phyloP scores from a whole-genome alignment of 2,888 invertebrate genomes.

The Dorcus hopei region DNA sequence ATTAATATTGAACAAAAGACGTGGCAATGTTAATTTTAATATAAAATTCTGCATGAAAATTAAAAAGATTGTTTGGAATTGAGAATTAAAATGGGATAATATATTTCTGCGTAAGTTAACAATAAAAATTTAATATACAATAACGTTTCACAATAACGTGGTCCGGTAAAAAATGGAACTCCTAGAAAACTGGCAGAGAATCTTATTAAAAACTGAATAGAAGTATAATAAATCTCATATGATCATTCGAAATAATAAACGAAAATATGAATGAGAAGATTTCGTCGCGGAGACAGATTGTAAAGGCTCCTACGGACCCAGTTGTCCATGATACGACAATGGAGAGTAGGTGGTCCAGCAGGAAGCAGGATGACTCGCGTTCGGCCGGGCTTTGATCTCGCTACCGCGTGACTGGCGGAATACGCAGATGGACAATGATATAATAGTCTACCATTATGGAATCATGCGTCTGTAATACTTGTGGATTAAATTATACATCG shows the following conservation, averaged over 20 bases:
- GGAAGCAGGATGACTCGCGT: slow-evolving; percentile 24
- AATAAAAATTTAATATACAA: neutral
- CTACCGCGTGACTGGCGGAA: slow-evolving; percentile 31
- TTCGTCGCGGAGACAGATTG: slow-evolving; percentile 16
- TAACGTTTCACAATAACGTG: neutral
- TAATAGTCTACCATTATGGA: slow-evolving; percentile 27
- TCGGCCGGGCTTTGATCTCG: slow-evolving; percentile 27
- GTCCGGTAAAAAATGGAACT: neutral
- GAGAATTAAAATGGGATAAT: neutral
- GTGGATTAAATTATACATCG: slow-evolving; percentile 25
- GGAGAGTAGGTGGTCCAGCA: slow-evolving; percentile 27
- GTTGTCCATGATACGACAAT: slow-evolving; percentile 18
- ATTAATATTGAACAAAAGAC: no score
- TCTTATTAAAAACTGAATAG: slow-evolving; percentile 22
- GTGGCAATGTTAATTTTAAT: no score
- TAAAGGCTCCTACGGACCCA: slow-evolving; percentile 15
- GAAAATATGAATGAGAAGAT: slow-evolving; percentile 18
- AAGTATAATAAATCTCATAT: slow-evolving; percentile 16
- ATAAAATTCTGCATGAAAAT: no score
- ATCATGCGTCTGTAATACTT: slow-evolving; percentile 29
- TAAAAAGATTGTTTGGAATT: no score
- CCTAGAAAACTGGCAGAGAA: slow-evolving; percentile 16
- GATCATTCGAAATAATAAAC: slow-evolving; percentile 16
- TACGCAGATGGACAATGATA: slow-evolving; percentile 23
- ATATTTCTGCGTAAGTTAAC: neutral